A percentile compares a stretch with the other conserved stretches of the same genome.
These are phyloP conservation scores for Pica pica DNA, from an alignment of 2,113 vertebrate species.

Conservation along the genomic window DNA sequence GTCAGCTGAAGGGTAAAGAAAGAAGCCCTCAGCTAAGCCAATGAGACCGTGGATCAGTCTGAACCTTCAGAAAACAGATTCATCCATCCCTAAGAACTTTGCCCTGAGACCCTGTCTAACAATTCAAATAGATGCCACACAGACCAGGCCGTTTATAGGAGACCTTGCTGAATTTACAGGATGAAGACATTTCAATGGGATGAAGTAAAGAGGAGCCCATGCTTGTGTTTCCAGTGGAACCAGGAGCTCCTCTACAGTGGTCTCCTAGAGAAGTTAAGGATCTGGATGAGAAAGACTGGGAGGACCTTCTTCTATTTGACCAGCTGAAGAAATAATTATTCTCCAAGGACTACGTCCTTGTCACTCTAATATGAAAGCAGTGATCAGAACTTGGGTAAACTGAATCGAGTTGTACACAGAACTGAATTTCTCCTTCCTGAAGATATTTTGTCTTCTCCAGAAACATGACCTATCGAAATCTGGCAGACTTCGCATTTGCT, in stretches of 20 bases:
- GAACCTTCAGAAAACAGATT: not conserved
- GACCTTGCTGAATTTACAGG: not conserved
- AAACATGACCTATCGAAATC: not conserved
- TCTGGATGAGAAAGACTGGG: not conserved
- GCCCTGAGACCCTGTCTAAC: not conserved
- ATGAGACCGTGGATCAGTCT: not conserved
- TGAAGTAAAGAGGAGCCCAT: not conserved
- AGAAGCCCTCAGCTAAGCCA: not conserved
- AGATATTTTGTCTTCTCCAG: not conserved
- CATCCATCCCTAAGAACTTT: not conserved
- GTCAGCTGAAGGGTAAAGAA: not conserved
- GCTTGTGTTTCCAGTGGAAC: not conserved
- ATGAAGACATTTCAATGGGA: not conserved
- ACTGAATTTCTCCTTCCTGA: not conserved
- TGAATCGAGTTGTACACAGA: not conserved
- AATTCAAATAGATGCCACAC: not conserved
- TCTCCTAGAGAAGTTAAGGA: not conserved
- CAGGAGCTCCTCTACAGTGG: not conserved
- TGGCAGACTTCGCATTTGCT: not conserved
- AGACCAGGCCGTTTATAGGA: not conserved
- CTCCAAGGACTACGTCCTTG: not conserved
- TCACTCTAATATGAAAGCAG: not conserved
- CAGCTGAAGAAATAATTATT: not conserved
- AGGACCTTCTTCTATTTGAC: not conserved
- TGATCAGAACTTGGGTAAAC: not conserved